These are phyloP conservation scores for Vireo griseus DNA, from an alignment of 2,797 vertebrate species.

Conservation along the genomic window DNA sequence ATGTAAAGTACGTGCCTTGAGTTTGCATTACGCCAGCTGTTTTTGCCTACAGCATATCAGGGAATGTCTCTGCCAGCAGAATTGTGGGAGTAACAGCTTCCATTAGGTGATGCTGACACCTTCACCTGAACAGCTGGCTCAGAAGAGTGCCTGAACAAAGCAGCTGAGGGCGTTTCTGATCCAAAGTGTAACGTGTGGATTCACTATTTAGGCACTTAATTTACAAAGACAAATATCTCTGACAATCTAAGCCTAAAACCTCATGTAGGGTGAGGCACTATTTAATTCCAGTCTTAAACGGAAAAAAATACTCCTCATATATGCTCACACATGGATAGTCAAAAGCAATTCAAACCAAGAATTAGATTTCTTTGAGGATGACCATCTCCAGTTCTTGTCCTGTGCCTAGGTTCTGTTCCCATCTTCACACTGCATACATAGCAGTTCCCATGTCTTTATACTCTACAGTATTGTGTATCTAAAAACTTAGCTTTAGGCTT, in stretches of 20 bases:
- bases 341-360: background rate
- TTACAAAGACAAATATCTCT: background rate
- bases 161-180: background rate
- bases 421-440: background rate
- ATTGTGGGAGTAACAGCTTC: background rate
- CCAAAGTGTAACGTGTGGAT: background rate
- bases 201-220: background rate
- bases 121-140: background rate
- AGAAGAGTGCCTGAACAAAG: background rate
- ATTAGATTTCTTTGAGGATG: background rate
- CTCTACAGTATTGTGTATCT: background rate
- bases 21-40: background rate
- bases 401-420: background rate
- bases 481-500: background rate
- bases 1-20: background rate
- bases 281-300: background rate
- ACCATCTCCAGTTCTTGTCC: background rate
- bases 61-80: background rate
- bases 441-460: background rate
- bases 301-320: background rate
- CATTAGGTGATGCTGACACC: background rate
- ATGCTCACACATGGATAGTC: background rate
- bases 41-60: background rate
- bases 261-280: accelerated
- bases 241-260: background rate